phyloP scores from a whole-genome alignment of 2,888 invertebrate genomes.

The Nomada flava region DNA sequence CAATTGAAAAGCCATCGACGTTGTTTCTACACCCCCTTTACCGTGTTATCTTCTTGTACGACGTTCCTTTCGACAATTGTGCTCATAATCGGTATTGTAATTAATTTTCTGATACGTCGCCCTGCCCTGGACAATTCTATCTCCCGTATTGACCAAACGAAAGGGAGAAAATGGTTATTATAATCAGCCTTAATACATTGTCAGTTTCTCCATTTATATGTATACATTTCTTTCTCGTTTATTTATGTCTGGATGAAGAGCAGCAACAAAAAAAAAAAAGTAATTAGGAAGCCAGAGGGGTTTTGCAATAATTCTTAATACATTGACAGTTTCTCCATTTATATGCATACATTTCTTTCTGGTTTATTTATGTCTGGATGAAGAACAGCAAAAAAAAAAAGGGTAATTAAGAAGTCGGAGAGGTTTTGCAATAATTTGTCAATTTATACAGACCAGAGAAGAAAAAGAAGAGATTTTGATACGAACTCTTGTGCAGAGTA shows the following conservation, averaged over 20 bases:
- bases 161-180: neutral
- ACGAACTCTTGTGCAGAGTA: neutral
- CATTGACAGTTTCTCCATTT: neutral
- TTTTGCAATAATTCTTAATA: too few relatives aligned
- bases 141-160: neutral
- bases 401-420: too few relatives aligned
- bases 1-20: conserved; percentile 23
- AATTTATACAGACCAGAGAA: too few relatives aligned
- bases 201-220: neutral
- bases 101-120: conserved; percentile 10
- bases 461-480: neutral
- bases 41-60: conserved; percentile 27
- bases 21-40: conserved; percentile 47
- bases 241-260: neutral
- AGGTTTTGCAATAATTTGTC: too few relatives aligned
- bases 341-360: neutral
- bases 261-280: too few relatives aligned
- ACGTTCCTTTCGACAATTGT: conserved; percentile 12
- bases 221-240: neutral
- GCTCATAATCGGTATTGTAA: conserved; percentile 20
- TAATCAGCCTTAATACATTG: neutral
- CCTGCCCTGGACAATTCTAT: neutral
- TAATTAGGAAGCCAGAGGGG: too few relatives aligned
- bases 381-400: too few relatives aligned
- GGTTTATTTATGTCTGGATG: neutral